These are phyloP conservation scores for Scaptomyza montana DNA, from an alignment of 1,140 invertebrate species.

Conservation along the genomic window DNA sequence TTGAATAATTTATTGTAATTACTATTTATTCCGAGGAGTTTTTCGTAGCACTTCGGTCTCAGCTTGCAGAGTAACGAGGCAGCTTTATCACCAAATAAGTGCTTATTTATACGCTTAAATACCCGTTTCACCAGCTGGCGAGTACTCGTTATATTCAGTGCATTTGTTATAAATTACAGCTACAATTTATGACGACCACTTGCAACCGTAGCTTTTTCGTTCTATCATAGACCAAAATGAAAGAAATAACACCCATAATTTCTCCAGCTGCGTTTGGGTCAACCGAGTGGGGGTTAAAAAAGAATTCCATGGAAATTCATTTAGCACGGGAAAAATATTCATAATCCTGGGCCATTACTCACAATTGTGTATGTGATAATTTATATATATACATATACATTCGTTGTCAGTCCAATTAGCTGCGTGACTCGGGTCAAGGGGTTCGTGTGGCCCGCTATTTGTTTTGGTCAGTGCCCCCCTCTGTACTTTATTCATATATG, in stretches of 20 bases:
- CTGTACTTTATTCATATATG: conserved; percentile 1
- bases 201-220: conserved; percentile 32
- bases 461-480: conserved; percentile 61
- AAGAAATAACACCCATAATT: not conserved
- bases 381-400: conserved; percentile 16
- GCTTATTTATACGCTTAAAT: conserved; percentile 50
- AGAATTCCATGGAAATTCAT: conserved; percentile 45
- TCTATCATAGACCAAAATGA: not conserved
- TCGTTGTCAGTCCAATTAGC: conserved; percentile 80
- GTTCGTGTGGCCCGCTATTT: conserved; percentile 65
- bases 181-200: conserved; percentile 44
- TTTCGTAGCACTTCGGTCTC: not conserved
- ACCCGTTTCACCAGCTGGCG: conserved; percentile 18
- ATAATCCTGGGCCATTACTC: conserved; percentile 76
- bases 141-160: conserved; percentile 39
- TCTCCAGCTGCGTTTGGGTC: conserved; percentile 14
- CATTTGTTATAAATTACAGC: conserved; percentile 45
- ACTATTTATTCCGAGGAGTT: conserved; percentile 31
- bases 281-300: conserved; percentile 8
- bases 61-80: conserved; percentile 34
- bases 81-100: conserved; percentile 47
- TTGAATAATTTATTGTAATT: conserved; percentile 54
- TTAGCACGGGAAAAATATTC: conserved; percentile 59
- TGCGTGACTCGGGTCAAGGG: conserved; percentile 78
- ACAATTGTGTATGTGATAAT: conserved; percentile 52